Conservation (phyloP, 35 echinoderm and acorn worm genomes). For the Heliocidaris erythrogramma region DNA sequence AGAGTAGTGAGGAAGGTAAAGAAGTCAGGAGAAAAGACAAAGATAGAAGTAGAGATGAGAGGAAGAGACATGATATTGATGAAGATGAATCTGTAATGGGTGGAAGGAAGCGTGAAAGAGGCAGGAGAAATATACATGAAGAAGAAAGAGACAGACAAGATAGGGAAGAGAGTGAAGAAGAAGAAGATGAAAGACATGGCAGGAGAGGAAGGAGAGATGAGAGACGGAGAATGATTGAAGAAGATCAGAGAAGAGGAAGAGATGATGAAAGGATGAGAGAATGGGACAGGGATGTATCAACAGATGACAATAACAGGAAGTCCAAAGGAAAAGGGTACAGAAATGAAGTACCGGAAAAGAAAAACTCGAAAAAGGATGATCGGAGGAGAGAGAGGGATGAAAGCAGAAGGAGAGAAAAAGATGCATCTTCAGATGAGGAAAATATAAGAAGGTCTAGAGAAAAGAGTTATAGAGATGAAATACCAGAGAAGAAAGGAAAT, state of each 20-base stretch:
- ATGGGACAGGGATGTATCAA: not conserved
- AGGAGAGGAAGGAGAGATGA: not conserved
- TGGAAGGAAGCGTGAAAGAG: not conserved
- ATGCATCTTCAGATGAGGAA: not conserved
- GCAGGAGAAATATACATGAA: not conserved
- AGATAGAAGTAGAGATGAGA: not conserved
- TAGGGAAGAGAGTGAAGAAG: not conserved
- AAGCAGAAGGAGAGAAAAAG: not conserved
- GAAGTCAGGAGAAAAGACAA: conserved; percentile 21
- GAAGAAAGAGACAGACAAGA: not conserved
- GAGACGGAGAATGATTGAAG: not conserved
- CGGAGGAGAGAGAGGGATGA: not conserved
- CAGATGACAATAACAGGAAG: not conserved
- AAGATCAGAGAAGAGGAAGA: conserved; percentile 22
- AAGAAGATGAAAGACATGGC: not conserved
- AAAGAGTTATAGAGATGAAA: no score
- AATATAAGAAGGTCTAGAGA: no score
- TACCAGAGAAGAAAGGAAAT: not conserved
- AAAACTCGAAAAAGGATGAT: not conserved
- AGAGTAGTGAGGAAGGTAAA: not conserved
- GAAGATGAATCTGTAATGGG: not conserved
- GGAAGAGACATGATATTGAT: not conserved
- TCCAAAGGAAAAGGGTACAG: not conserved
- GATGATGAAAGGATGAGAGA: not conserved
- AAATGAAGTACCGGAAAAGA: not conserved